Conservation (phyloP, 2,888 invertebrate genomes). For the Acleris holmiana region DNA sequence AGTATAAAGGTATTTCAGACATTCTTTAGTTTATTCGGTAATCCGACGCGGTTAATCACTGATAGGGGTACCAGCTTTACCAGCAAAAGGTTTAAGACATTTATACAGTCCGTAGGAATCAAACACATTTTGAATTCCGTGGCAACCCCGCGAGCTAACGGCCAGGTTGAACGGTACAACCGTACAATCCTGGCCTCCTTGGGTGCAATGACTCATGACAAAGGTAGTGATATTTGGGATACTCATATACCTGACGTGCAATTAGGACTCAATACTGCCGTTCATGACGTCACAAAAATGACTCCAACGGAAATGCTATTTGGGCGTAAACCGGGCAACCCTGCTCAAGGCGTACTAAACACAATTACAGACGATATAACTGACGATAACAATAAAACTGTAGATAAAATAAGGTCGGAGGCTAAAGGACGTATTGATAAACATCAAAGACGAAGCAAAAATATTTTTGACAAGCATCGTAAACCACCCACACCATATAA, state of each 20-base stretch:
- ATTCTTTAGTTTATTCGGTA: background rate
- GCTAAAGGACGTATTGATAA: constrained; percentile 28
- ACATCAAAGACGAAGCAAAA: constrained; percentile 26
- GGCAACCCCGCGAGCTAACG: no score
- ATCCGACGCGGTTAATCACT: background rate
- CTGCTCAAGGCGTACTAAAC: constrained; percentile 37
- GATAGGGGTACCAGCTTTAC: background rate
- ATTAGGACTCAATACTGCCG: constrained; percentile 35
- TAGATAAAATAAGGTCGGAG: constrained; percentile 23
- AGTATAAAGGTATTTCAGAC: constrained; percentile 3
- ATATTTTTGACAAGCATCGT: constrained; percentile 19
- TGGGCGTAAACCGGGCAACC: constrained; percentile 30
- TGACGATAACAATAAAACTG: background rate
- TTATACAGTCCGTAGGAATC: no score
- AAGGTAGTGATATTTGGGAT: no score
- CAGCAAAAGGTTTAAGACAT: no score
- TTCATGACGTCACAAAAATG: constrained; percentile 37
- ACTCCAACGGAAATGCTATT: constrained; percentile 41
- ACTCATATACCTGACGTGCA: constrained; percentile 30
- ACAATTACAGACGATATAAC: constrained; percentile 20
- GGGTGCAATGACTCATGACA: no score
- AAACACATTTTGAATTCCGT: no score
- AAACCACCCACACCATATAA: constrained; percentile 5
- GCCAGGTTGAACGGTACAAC: no score
- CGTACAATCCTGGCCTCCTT: no score